Percentiles rank a stretch among this genome's conserved stretches.
Evolutionary conservation across 2,888 invertebrate genomes (phyloP).

Genomic region (Dryocosmus kuriphilus): DNA sequence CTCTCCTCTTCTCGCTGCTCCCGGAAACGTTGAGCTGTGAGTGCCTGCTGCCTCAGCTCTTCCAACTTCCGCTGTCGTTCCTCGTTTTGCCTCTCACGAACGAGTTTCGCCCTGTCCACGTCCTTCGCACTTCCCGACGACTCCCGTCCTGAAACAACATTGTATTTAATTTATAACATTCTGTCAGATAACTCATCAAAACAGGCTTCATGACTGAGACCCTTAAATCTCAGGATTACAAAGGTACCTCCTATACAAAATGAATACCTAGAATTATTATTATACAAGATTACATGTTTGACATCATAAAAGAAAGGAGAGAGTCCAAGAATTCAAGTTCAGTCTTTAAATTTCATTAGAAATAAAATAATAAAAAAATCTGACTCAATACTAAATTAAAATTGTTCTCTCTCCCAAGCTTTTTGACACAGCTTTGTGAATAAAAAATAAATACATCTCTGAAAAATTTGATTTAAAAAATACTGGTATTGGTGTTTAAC

Average conservation of each 20-base stretch:
- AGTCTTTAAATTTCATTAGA: not conserved
- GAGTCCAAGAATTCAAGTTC: not conserved
- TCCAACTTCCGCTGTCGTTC: slow-evolving; percentile 93
- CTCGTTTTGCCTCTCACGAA: slow-evolving; percentile 93
- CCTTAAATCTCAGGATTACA: slow-evolving; percentile 49
- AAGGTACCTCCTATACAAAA: not conserved
- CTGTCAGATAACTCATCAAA: slow-evolving; percentile 22
- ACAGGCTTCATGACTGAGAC: slow-evolving; percentile 39
- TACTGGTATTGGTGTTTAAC: not conserved
- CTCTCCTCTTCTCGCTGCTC: slow-evolving; percentile 94
- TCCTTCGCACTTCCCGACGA: slow-evolving; percentile 72
- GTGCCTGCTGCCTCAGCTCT: slow-evolving; percentile 92
- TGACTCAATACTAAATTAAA: not conserved
- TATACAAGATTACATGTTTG: not conserved
- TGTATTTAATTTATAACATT: slow-evolving; percentile 28
- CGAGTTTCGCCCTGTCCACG: slow-evolving; percentile 78
- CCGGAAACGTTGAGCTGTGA: slow-evolving; percentile 92
- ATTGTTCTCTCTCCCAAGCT: not conserved
- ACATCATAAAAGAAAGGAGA: not conserved
- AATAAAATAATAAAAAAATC: not conserved
- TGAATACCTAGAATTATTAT: not conserved
- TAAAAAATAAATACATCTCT: not conserved
- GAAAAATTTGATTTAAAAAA: not conserved
- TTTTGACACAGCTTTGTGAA: not conserved
- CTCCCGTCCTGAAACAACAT: slow-evolving; percentile 71